Evolutionary conservation across 2,888 invertebrate genomes (phyloP), one percentile per base, ranked within the genome.

Genomic region (Brachycybe producta): DNA sequence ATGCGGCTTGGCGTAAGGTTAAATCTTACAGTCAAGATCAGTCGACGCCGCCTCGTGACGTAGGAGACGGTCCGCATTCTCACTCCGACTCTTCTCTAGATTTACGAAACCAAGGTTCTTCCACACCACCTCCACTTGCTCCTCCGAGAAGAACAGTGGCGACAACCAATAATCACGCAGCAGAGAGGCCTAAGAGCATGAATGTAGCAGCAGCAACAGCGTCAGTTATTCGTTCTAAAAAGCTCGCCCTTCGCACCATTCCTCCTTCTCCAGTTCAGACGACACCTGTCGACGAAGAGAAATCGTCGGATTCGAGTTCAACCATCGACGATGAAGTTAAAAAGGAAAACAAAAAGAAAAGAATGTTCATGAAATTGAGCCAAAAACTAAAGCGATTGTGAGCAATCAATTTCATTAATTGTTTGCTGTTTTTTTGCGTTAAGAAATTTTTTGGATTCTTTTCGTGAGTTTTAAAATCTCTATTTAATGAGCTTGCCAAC

Each of bases 221-320:
- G 32, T n/a, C 11, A n/a, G 32, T 32, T 11, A n/a, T n/a, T n/a
- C n/a, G n/a, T n/a, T n/a, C n/a, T n/a, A n/a, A n/a, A n/a, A n/a
- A n/a, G n/a, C n/a, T n/a, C n/a, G n/a, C n/a, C n/a, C n/a, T n/a
- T n/a, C n/a, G n/a, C n/a, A n/a, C 19, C 28, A 4, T 19, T 13
- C 27, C 41, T 19, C 26, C 19, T 11, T 5, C 8, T 13, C 13
- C 32, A 4, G 19, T 27, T 7, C 11, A 23, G 8, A 24, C 49
- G 4, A 23, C 41, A 17, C 7, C 39, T 15, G 21, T 46, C 13
- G 43, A 43, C 43, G 49, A 49, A 26, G 43, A 45, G 26, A 49
- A 49, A 17, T 49, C 54, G 23, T 44, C 49, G 5, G 52, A 52
- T 32, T 50, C 54, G 3, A 45, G 54, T 13, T 54, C 54, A 8